Evolutionary conservation across 1,140 invertebrate species (phyloP), one percentile per base, ranked within the genome.

Genomic region (Colletes gigas): DNA sequence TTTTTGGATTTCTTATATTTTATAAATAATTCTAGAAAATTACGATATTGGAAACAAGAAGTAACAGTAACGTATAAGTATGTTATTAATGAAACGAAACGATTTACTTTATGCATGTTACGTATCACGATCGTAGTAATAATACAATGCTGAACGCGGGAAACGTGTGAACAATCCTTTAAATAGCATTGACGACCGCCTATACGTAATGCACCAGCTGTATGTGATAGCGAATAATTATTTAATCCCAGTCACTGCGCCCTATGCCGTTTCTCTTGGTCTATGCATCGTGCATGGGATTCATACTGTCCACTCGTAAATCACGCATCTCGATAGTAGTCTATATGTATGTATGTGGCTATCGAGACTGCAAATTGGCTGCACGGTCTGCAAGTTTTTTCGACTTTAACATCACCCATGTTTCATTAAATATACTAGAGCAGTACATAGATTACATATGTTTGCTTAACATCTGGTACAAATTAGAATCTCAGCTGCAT

Each of bases 221-320:
- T 81, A 83, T 82, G 75, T 87, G 86, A 90, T 89, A 84, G 84
- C 88, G 88, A 90, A 89, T 89, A 89, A 90, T 90, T 90, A 90
- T 89, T 90, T 89, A 89, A 90, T 90, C 87, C 85, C 76, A 68
- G 73, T 74, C 79, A 84, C 76, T 79, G 41, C 39, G 60, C 68
- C 54, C 47, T 14, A 63, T 66, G 67, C 71, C 73, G 78, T 85
- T 81, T 50, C 72, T 77, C 75, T 74, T 57, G 65, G 44, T 50
- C 68, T 74, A 59, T 62, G 81, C 67, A 66, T 70, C 80, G 79
- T 63, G 62, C 74, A 73, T 54, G 75, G 79, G 88, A 88, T 86
- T 89, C 88, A 84, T 88, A 88, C 84, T 83, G 86, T 89, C 81
- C 78, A 66, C 82, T 84, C 86, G 82, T 89, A 89, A 89, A 89